phyloP scores from a whole-genome alignment of 2,888 invertebrate species.

The Entomobrya multifasciata region DNA sequence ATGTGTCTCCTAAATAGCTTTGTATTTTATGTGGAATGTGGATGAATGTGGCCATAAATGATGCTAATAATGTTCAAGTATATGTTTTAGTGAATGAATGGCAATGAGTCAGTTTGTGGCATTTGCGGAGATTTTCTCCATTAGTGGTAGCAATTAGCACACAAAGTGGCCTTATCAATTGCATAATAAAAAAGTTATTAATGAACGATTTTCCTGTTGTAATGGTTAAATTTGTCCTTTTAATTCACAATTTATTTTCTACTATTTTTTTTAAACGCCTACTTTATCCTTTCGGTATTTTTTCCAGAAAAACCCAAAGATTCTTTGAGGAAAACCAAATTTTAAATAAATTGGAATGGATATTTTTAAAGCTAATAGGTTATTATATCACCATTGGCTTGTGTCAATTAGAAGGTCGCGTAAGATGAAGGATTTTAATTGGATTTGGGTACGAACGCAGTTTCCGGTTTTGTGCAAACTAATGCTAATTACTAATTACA shows the following conservation, averaged over 20 bases:
- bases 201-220: constrained; percentile 1
- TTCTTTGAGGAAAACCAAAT: constrained; percentile 1
- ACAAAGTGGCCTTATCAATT: constrained; percentile 16
- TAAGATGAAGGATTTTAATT: not conserved
- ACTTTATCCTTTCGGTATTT: not conserved
- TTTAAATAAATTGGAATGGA: not conserved
- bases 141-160: constrained; percentile 48
- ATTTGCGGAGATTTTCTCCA: constrained; percentile 45
- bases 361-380: too few relatives aligned
- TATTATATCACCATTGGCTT: not conserved
- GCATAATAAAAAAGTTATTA: not conserved
- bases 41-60: too few relatives aligned
- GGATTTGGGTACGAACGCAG: not conserved
- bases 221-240: not conserved
- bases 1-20: not conserved
- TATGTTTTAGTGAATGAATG: not conserved
- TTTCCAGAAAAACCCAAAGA: constrained; percentile 6
- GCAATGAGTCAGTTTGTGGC: constrained; percentile 46
- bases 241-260: not conserved
- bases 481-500: not conserved
- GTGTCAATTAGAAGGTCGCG: too few relatives aligned
- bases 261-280: not conserved
- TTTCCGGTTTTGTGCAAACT: too few relatives aligned
- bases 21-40: not conserved
- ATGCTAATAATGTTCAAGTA: not conserved